Evolutionary conservation across 1,140 invertebrate species (phyloP).

Genomic region (Penaeus indicus): DNA sequence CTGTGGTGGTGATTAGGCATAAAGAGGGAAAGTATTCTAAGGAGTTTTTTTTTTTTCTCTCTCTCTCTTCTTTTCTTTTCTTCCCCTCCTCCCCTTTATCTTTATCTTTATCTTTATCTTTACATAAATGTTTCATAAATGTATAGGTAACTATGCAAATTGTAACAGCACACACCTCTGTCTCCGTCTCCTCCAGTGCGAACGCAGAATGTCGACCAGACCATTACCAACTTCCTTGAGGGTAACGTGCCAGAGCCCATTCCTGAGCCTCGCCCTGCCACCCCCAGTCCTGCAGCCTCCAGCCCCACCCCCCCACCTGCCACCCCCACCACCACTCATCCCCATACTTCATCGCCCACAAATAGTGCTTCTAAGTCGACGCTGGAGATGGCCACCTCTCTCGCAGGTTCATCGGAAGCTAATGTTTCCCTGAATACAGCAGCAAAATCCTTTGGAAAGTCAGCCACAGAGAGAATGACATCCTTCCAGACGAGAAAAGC

Average conservation of each 20-base stretch:
- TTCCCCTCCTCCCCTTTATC: no score
- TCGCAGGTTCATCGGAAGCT: background rate
- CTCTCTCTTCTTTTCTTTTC: constrained; percentile 10
- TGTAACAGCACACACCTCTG: no score
- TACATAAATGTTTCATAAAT: constrained; percentile 25
- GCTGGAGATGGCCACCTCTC: background rate
- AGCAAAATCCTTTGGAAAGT: constrained; percentile 75
- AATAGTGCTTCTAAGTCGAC: constrained; percentile 5
- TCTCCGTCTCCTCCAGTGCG: constrained; percentile 73
- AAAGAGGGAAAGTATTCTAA: background rate
- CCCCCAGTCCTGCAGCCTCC: constrained; percentile 63
- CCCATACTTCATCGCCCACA: background rate
- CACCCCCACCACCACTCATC: background rate
- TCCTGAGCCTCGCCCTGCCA: constrained; percentile 72
- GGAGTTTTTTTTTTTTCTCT: background rate
- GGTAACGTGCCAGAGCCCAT: constrained; percentile 77
- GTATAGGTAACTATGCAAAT: constrained; percentile 51
- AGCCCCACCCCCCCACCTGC: constrained; percentile 2
- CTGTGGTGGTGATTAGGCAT: no score
- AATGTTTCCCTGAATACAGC: constrained; percentile 68
- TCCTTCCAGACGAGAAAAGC: constrained; percentile 84
- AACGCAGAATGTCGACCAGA: constrained; percentile 83
- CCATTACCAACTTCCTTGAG: constrained; percentile 86
- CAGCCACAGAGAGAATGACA: constrained; percentile 76
- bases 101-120: background rate